Evolutionary conservation across 2,888 invertebrate genomes (phyloP), one percentile per base, ranked within the genome.

Genomic region (Cynaeus angustus): DNA sequence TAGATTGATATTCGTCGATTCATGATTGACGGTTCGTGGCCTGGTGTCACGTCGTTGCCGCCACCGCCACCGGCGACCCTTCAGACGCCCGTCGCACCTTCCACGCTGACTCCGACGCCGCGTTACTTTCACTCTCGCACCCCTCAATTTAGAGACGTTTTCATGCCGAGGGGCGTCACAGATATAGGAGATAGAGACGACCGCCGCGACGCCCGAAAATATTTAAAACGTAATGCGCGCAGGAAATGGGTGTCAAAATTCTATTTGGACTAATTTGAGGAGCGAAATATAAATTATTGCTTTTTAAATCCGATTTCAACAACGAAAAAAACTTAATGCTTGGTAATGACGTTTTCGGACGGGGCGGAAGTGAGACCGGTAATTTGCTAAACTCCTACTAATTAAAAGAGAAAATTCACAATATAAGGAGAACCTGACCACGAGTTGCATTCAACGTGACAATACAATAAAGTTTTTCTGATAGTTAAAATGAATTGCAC

Each of bases 241-340:
- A 76, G 78, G 78, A 78, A 78, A 78, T 78, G 75, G 78, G 77
- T 74, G 77, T 75, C 75, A 69, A 74, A 77, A 77, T 75, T 74
- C 70, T 74, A 76, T 77, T 81, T 81, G 80, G 79, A 80, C 77
- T 78, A 77, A 77, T 77, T 75, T 78, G 71, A 33, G 50, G 59
- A 33, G 70, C 70, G 70, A 70, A 70, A 70, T 70, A 69, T 66
- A 70, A 70, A 70, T 70, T 70, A 70, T 70, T 66, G 70, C 70
- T 66, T 70, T 70, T 70, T 70, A 70, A 70, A 70, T 70, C 48
- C 41, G 61, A 70, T 70, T 70, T 70, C 26, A 52, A 48, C 14
- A 16, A 50, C n/a, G 52, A 62, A 58, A 64, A 62, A 53, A 52
- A 45, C 10, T 43, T 53, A 38, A 43, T 41, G 28, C 41, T 41